A percentile compares a stretch with the other conserved stretches of the same genome.
These are phyloP conservation scores for Eumerus sabulonum DNA, from an alignment of 2,888 invertebrate species.

Conservation along the genomic window DNA sequence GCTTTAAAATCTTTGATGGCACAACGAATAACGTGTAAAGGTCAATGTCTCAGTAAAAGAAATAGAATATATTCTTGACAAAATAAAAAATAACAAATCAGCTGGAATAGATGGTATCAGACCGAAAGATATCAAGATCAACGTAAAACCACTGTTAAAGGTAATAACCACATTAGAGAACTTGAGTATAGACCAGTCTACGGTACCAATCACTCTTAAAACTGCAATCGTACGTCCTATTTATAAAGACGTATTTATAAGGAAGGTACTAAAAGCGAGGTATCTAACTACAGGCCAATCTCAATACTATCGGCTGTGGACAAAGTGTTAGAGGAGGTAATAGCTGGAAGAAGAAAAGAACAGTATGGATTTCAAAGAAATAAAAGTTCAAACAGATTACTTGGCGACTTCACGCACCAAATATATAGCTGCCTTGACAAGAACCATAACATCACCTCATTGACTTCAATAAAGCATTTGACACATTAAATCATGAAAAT, in stretches of 20 bases:
- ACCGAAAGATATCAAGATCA: background rate
- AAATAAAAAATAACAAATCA: background rate
- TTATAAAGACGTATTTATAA: background rate
- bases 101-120: conserved; percentile 1
- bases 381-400: conserved; percentile 1
- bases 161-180: background rate
- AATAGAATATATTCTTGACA: background rate
- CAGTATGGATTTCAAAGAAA: conserved; percentile 1
- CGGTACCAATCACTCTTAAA: background rate
- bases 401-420: background rate
- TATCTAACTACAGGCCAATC: conserved; percentile 1
- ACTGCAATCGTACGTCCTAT: background rate
- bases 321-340: background rate
- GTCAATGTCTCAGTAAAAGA: background rate
- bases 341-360: background rate
- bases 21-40: too few relatives aligned
- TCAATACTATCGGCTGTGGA: background rate
- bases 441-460: background rate
- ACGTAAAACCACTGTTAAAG: background rate
- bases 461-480: conserved; percentile 5
- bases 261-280: background rate
- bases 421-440: too few relatives aligned
- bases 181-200: conserved; percentile 1
- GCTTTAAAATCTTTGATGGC: too few relatives aligned
- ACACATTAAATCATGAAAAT: background rate